Conservation (phyloP, 1,140 invertebrate species). For the Drosophila pruinosa region DNA sequence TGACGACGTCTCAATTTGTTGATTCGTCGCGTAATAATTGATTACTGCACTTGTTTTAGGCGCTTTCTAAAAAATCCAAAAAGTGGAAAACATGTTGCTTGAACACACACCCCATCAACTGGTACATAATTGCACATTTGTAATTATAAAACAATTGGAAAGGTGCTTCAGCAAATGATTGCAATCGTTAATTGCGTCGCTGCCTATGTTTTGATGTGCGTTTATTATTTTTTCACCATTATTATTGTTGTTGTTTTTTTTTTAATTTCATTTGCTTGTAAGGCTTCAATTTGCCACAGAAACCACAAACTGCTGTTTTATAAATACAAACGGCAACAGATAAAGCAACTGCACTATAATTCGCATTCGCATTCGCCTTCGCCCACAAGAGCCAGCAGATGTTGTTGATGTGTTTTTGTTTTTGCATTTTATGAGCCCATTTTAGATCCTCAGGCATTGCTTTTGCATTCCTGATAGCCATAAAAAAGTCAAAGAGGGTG, state of each 20-base stretch:
- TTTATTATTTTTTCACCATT: constrained; percentile 7
- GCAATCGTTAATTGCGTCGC: constrained; percentile 29
- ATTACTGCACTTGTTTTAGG: constrained; percentile 73
- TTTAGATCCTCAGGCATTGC: constrained; percentile 1
- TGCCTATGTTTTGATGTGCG: neutral
- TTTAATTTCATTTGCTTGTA: neutral
- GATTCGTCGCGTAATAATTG: constrained; percentile 68
- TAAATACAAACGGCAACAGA: neutral
- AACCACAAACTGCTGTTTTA: constrained; percentile 24
- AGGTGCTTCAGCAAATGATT: constrained; percentile 48
- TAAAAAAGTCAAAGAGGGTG: constrained; percentile 45
- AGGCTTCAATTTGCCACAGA: constrained; percentile 27
- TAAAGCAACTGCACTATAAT: neutral
- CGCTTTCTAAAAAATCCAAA: constrained; percentile 67
- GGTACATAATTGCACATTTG: constrained; percentile 28
- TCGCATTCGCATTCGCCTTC: no score
- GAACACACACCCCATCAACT: neutral
- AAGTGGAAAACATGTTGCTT: constrained; percentile 39
- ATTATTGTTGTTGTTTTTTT: neutral
- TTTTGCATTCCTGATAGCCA: constrained; percentile 63
- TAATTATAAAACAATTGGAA: constrained; percentile 77
- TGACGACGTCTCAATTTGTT: constrained; percentile 28
- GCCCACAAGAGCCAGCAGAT: constrained; percentile 26
- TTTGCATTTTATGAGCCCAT: constrained; percentile 24
- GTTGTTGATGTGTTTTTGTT: neutral